phyloP scores from a whole-genome alignment of 2,888 invertebrate genomes.

The Antheraea yamamai region DNA sequence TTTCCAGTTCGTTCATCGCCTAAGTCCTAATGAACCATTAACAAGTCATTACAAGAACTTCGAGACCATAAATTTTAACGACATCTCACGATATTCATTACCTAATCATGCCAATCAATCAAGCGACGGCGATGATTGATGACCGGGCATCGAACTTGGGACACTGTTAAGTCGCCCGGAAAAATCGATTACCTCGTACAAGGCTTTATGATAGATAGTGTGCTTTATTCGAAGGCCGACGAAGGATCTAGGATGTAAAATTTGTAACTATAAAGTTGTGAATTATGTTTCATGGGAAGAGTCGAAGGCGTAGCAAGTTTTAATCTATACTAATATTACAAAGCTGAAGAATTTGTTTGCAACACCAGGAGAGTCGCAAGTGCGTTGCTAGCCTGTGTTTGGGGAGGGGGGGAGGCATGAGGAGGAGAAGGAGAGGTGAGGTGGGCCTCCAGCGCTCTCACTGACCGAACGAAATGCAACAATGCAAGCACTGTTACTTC shows the following conservation, averaged over 20 bases:
- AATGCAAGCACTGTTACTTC: too few species aligned
- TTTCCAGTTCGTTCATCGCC: neutral
- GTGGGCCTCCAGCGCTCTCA: too few species aligned
- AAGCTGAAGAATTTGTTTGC: too few species aligned
- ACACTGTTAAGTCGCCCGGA: constrained; percentile 18
- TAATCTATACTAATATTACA: too few species aligned
- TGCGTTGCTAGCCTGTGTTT: too few species aligned
- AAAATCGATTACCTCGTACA: constrained; percentile 17
- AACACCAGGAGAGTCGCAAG: too few species aligned
- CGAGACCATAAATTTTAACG: constrained; percentile 40
- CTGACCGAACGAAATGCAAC: too few species aligned
- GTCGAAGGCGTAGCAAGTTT: too few species aligned
- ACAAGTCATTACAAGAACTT: constrained; percentile 29
- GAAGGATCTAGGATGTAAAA: neutral
- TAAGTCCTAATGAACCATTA: constrained; percentile 24
- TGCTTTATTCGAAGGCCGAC: neutral
- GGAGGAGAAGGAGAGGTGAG: too few species aligned
- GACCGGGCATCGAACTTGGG: constrained; percentile 26
- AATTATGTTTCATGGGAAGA: too few species aligned
- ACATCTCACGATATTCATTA: constrained; percentile 47
- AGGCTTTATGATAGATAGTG: neutral
- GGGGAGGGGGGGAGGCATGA: too few species aligned
- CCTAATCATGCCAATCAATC: constrained; percentile 44
- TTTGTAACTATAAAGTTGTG: too few species aligned
- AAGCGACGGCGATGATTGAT: constrained; percentile 46